Evolutionary conservation across 1,140 invertebrate species (phyloP), one percentile per base, ranked within the genome.

Genomic region (Pseudomyrmex pallidus): DNA sequence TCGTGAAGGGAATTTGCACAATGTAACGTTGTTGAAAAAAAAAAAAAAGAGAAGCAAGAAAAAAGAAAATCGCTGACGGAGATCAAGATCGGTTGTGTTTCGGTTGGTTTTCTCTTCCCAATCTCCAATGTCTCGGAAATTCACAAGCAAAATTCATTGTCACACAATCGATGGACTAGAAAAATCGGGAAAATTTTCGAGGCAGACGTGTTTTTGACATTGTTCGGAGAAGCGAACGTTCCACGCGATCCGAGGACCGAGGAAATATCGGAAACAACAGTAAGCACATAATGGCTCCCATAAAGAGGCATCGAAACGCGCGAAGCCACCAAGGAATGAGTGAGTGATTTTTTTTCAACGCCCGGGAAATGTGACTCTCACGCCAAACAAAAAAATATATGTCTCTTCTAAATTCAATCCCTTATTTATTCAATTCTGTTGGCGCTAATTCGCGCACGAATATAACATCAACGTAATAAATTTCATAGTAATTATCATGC

Each of bases 261-360:
- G 68, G 8, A 61, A 54, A 50, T 64, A 48, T 25, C 57, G 44
- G 12, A 82, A 57, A 3, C 54, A 77, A 72, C 59, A 80, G 82
- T 74, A 76, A 87, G 63, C 84, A 72, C 35, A 87, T 77, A 88
- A 88, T 88, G 87, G 61, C 72, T 52, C 76, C 35, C 56, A 22
- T 77, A 76, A 88, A 83, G 46, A 73, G 57, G 61, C 72, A 70
- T 66, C 66, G 22, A 50, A 72, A 44, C 44, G 7, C 52, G 50
- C 56, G 62, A 62, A 85, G 68, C 20, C 62, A 56, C 9, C 77
- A 35, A 17, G 57, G 57, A 62, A 85, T n/a, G 25, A 83, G 86
- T 88, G 50, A 87, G 86, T 83, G 67, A 83, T 74, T 25, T 72
- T 76, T 56, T 44, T 35, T 35, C 9, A 15, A 56, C 13, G 48